Conservation (phyloP, 2,888 invertebrate species). For the Tetragonisca angustula region DNA sequence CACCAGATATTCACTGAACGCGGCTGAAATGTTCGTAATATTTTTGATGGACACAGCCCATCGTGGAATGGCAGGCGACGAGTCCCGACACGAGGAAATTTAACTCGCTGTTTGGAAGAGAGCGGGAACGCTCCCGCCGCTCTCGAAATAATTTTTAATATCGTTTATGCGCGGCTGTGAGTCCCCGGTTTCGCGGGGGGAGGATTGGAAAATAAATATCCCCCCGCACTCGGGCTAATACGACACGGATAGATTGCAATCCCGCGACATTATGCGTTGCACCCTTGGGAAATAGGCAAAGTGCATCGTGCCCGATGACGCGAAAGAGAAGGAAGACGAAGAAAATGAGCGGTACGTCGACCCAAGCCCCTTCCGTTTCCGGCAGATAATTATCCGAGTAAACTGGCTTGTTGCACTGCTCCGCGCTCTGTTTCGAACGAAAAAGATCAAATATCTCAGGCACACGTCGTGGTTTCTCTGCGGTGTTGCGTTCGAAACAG, state of each 20-base stretch:
- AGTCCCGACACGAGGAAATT: conserved; percentile 19
- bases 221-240: conserved; percentile 41
- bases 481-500: neutral
- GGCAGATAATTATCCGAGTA: conserved; percentile 57
- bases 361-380: conserved; percentile 11
- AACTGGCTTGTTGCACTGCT: conserved; percentile 41
- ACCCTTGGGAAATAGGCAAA: conserved; percentile 70
- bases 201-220: conserved; percentile 63
- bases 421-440: neutral
- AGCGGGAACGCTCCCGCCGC: neutral
- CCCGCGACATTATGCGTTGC: conserved; percentile 58
- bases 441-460: neutral
- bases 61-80: neutral
- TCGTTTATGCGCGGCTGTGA: conserved; percentile 43
- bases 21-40: conserved; percentile 21
- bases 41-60: conserved; percentile 35
- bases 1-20: neutral
- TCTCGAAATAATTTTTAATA: conserved; percentile 59
- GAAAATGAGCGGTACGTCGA: neutral
- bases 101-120: conserved; percentile 6
- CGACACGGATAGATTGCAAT: conserved; percentile 49
- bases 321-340: conserved; percentile 28
- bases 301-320: conserved; percentile 62
- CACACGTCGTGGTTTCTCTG: neutral
- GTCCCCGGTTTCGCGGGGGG: conserved; percentile 15